Evolutionary conservation across 1,140 invertebrate species (phyloP).

Genomic region (Drosophila punjabiensis): DNA sequence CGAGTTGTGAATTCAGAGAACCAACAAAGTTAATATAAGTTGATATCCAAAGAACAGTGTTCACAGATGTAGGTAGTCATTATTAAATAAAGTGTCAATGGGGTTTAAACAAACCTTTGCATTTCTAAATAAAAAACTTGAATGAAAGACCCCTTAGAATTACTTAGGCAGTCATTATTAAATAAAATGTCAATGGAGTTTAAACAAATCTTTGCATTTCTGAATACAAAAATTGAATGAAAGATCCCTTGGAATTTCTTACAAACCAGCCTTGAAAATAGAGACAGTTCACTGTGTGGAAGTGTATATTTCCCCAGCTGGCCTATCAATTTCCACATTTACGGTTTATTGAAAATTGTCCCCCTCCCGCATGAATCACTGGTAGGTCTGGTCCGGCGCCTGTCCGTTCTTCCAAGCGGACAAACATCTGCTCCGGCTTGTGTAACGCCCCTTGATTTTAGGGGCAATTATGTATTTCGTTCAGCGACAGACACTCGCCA

Average conservation of each 20-base stretch:
- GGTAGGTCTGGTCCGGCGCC: not conserved
- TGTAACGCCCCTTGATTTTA: conserved; percentile 46
- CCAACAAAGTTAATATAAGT: not conserved
- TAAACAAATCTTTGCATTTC: too few relatives aligned
- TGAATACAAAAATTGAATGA: not conserved
- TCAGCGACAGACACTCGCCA: conserved; percentile 31
- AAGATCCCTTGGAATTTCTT: not conserved
- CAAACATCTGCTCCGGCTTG: conserved; percentile 38
- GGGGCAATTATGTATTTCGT: conserved; percentile 16
- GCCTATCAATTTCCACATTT: conserved; percentile 43
- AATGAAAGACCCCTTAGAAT: too few relatives aligned
- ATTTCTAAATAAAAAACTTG: too few relatives aligned
- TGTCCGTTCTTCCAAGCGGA: not conserved
- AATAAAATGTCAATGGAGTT: too few relatives aligned
- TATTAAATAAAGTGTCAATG: not conserved
- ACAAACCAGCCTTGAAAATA: not conserved
- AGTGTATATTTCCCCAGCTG: conserved; percentile 3
- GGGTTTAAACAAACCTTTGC: too few relatives aligned
- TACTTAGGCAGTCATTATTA: too few relatives aligned
- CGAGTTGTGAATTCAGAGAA: conserved; percentile 30
- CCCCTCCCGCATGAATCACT: conserved; percentile 32
- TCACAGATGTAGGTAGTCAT: too few relatives aligned
- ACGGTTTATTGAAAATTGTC: conserved; percentile 34
- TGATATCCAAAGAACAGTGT: conserved; percentile 1
- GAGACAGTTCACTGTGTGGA: not conserved